Percentiles rank a stretch among this genome's conserved stretches.
These are phyloP conservation scores for Gallinago stenura DNA, from an alignment of 2,797 vertebrate genomes.

Conservation along the genomic window DNA sequence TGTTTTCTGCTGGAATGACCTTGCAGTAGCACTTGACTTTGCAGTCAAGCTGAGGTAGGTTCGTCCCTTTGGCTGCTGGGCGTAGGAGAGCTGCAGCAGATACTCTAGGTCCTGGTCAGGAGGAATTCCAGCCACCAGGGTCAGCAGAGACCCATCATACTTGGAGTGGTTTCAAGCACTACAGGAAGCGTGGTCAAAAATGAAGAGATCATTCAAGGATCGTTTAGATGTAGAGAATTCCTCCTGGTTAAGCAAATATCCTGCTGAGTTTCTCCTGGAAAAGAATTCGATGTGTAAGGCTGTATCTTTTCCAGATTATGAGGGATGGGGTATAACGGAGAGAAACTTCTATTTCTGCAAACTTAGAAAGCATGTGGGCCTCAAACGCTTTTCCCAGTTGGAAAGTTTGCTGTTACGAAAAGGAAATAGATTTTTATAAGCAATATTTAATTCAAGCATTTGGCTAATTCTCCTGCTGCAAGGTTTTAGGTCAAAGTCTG, in stretches of 20 bases:
- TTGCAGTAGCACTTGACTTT: background rate
- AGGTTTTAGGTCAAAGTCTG: constrained; percentile 34
- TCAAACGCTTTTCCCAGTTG: constrained; percentile 44
- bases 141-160: background rate
- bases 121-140: background rate
- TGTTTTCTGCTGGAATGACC: background rate
- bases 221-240: background rate
- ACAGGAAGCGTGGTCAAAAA: background rate
- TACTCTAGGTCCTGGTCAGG: background rate
- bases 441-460: constrained; percentile 38
- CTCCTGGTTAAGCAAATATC: constrained; percentile 28
- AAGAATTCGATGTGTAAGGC: background rate
- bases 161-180: background rate
- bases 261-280: constrained; percentile 13
- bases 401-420: constrained; percentile 30
- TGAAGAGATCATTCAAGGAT: background rate
- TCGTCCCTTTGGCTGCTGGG: background rate
- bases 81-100: background rate
- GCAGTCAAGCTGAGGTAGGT: background rate
- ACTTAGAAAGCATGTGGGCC: constrained; percentile 11
- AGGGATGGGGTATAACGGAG: background rate
- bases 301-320: constrained; percentile 19
- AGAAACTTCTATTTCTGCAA: constrained; percentile 4
- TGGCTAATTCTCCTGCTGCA: constrained; percentile 34
- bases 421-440: constrained; percentile 48